Base-by-base conservation (phyloP, 2,888 invertebrate genomes). In the Melanotus villosus region DNA sequence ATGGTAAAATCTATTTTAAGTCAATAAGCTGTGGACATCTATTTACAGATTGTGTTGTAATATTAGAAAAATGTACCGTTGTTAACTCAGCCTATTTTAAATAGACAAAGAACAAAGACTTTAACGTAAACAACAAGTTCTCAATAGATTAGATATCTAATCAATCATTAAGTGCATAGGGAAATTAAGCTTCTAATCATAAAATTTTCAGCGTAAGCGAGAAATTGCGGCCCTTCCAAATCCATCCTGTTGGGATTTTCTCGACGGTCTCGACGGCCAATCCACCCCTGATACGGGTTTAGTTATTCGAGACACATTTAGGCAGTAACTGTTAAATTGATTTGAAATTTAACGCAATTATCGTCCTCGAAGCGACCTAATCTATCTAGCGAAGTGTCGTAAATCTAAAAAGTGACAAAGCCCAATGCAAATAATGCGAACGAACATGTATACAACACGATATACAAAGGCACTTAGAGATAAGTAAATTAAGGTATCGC, bases 271-370 rank as follows among this genome's bases (percentile, higher is more conserved):
- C 36, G 3, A 26, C 26, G 36, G 36, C 36, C 36, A 38, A 9
- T 3, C 45, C 21, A 26, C 47, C 45, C 47, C 21, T 47, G 47
- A 47, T 47, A 47, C 23, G 47, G 47, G 47, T 47, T 23, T 47
- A 47, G 47, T 47, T 47, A 47, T 12, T 23, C 23, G 47, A 26
- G 47, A 47, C 47, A 47, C 23, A 23, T 47, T 41, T 47, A 47
- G 23, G 12, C 47, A 47, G 47, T 47, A 47, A 47, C 23, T 47
- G 47, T 12, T 21, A 23, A 23, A 47, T 47, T 47, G 47, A 47
- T 47, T 47, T 6, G 47, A 47, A 19, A 23, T 47, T 23, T 47
- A 47, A 47, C 12, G 5, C 21, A 23, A 47, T 47, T 47, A 47
- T 14, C n/a, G 5, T 1, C 12, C 41, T 41, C 14, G 14, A 2